Percentiles rank a stretch among this genome's conserved stretches.
phyloP scores from a whole-genome alignment of 2,797 vertebrate species.

The Pipistrellus pipistrellus region DNA sequence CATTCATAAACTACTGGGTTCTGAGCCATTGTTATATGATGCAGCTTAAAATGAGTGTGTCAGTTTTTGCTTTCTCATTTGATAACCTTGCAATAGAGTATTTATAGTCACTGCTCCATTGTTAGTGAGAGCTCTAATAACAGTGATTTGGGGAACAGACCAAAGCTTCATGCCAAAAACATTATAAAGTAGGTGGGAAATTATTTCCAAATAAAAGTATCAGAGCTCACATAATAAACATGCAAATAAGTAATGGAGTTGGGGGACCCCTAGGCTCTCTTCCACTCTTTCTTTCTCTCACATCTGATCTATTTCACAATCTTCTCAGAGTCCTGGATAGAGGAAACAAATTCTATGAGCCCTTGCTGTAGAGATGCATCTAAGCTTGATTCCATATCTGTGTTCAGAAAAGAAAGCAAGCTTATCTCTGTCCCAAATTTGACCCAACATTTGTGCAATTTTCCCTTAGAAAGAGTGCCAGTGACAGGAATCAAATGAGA shows the following conservation, averaged over 20 bases:
- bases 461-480: neutral
- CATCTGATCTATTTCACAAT: neutral
- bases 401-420: slow-evolving; percentile 29
- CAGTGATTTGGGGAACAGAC: slow-evolving; percentile 2
- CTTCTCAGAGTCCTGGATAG: neutral
- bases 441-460: neutral
- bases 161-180: slow-evolving; percentile 42
- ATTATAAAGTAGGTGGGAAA: slow-evolving; percentile 2
- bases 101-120: slow-evolving; percentile 45
- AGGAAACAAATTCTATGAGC: neutral
- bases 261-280: neutral
- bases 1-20: slow-evolving; percentile 85
- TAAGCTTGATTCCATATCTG: neutral
- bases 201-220: neutral
- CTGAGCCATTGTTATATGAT: slow-evolving; percentile 85
- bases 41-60: slow-evolving; percentile 80
- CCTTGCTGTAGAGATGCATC: neutral
- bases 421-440: neutral
- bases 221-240: slow-evolving; percentile 17
- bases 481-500: neutral
- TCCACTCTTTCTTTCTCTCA: neutral
- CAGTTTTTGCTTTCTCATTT: slow-evolving; percentile 77
- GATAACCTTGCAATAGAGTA: slow-evolving; percentile 54
- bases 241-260: neutral
- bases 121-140: slow-evolving; percentile 24